Base-by-base conservation (phyloP, 2,113 vertebrate genomes). In the Malaclemys terrapin region DNA sequence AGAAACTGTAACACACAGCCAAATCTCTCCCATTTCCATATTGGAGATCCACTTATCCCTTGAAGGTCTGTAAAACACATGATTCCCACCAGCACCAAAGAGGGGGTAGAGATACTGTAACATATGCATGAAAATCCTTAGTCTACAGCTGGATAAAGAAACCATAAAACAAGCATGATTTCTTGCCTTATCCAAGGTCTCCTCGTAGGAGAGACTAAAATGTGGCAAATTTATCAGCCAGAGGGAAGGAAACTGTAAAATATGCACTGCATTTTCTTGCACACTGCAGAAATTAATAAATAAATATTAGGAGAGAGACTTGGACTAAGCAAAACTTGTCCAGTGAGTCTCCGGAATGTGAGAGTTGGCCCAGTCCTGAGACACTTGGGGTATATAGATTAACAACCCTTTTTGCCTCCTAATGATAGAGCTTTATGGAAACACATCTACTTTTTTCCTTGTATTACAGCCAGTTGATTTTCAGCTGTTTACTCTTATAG, bases 51-150 rank as follows among this genome's bases (percentile, higher is more conserved):
- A 19, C n/a, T 10, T 72, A 38, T 72, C 65, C n/a, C 19, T 72
- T 38, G n/a, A 38, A 72, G 38, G 35, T 38, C n/a, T 38, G 5
- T 22, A 72, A 72, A 38, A 69, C 65, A n/a, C 19, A 38, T 10
- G n/a, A 69, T 79, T 84, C 80, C 59, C 86, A 79, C 85, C 52
- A 57, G 82, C 27, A 35, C 85, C 72, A 1, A 31, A 13, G 82
- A 84, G 91, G 84, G 80, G 85, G 19, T 19, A 1, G 91, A 86
- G 94, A 96, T 83, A 95, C 96, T 97, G 96, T 72, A 72, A 38
- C n/a, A 72, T 19, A 72, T 22, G 10, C 65, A 72, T 72, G 65
- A 72, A 72, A 72, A 72, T 72, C 9, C 62, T 38, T n/a, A 38
- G 19, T 97, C 94, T 82, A 90, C 47, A 79, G 52, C 25, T 5